Percentiles rank a stretch among this genome's conserved stretches.
Conservation (phyloP, 2,113 vertebrate species). For the Trematocara unimaculatum region DNA sequence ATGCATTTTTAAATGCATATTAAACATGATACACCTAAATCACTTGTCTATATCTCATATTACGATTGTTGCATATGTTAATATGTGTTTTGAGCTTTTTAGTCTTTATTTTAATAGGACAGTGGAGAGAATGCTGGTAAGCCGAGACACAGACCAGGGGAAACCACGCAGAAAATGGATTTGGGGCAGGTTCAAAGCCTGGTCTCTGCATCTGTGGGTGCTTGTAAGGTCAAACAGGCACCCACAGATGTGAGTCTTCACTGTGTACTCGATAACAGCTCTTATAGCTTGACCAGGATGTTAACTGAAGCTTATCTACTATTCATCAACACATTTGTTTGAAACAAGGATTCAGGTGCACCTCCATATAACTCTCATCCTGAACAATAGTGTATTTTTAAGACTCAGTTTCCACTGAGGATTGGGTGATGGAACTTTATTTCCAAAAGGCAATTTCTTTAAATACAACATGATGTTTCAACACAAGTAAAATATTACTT, state of each 20-base stretch:
- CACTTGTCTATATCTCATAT: not conserved
- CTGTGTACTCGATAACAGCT: not conserved
- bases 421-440: not conserved
- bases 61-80: not conserved
- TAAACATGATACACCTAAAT: not conserved
- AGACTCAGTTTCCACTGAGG: not conserved
- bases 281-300: not conserved
- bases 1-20: not conserved
- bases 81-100: not conserved
- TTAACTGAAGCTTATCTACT: not conserved
- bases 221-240: not conserved
- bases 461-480: not conserved
- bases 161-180: not conserved
- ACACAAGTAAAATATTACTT: not conserved
- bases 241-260: not conserved
- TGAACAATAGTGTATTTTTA: not conserved
- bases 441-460: not conserved
- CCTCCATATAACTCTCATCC: not conserved
- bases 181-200: not conserved
- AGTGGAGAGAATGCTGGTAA: not conserved
- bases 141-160: not conserved
- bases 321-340: not conserved
- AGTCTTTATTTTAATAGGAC: not conserved
- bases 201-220: fast-evolving
- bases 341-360: not conserved